phyloP scores from a whole-genome alignment of 2,888 invertebrate genomes.

The Nowickia ferox region DNA sequence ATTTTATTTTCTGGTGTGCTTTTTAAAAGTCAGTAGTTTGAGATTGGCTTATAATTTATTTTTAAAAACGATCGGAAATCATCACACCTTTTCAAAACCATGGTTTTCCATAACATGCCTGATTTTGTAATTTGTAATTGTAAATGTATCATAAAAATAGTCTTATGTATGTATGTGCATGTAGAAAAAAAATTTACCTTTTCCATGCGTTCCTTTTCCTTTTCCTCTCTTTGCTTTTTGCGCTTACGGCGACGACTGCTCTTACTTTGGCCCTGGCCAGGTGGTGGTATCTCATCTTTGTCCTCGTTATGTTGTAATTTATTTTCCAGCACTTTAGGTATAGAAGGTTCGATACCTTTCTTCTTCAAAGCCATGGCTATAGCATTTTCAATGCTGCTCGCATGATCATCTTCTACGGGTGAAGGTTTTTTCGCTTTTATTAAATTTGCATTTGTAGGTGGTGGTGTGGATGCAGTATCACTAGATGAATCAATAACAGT shows the following conservation, averaged over 20 bases:
- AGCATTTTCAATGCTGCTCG: slow-evolving; percentile 90
- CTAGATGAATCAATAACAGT: slow-evolving; percentile 42
- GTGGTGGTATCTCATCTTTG: slow-evolving; percentile 82
- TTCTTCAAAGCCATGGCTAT: slow-evolving; percentile 90
- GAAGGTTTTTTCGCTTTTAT: slow-evolving; percentile 83
- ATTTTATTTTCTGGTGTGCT: too few relatives aligned
- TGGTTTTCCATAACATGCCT: too few relatives aligned
- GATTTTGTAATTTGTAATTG: too few relatives aligned
- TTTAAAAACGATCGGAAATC: too few relatives aligned
- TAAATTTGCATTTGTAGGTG: slow-evolving; percentile 72
- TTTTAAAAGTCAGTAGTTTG: too few relatives aligned
- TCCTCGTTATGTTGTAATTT: slow-evolving; percentile 84
- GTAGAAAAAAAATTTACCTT: slow-evolving; percentile 70
- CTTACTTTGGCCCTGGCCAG: slow-evolving; percentile 75
- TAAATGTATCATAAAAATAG: too few relatives aligned
- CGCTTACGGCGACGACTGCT: slow-evolving; percentile 81
- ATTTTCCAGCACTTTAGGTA: slow-evolving; percentile 81
- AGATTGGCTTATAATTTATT: too few relatives aligned
- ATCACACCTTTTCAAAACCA: too few relatives aligned
- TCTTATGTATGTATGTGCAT: too few relatives aligned
- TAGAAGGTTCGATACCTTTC: slow-evolving; percentile 84
- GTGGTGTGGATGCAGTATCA: slow-evolving; percentile 52
- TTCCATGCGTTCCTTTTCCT: slow-evolving; percentile 78
- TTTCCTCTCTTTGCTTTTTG: slow-evolving; percentile 80
- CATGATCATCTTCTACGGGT: slow-evolving; percentile 89